Base-by-base conservation (phyloP, 2,888 invertebrate species). In the Rotaria magnacalcarata region DNA sequence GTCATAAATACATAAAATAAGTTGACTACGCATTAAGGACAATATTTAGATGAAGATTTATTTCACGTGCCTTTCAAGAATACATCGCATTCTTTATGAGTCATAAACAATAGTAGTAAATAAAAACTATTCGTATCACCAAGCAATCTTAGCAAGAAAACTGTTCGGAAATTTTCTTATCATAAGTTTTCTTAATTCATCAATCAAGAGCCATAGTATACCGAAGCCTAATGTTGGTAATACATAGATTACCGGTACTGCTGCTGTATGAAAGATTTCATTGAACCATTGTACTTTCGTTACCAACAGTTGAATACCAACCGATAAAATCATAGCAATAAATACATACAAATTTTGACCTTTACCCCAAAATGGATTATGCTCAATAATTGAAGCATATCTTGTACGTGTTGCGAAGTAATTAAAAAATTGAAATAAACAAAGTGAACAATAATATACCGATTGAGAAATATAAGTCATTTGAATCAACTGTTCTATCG, bases 361-460 rank as follows among this genome's bases (percentile, higher is more conserved):
- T 60, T 85, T 85, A 41, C 58, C 58, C 21, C 27, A 41, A 5
- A 56, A 47, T n/a, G 60, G 58, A 16, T 34, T 47, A 43, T 85
- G 85, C 27, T 85, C 11, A 47, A 47, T 6, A 21, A 60, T 56
- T 24, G 85, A 85, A 14, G 56, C 43, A 41, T 41, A 43, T 24
- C 58, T 41, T 10, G 85, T 85, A 43, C 85, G 56, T 19, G 85
- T 85, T 6, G 60, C 24, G 24, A 85, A 60, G 60, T 85, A 58
- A 85, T 58, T 58, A 47, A 85, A 85, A 58, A 60, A 41, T 85
- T 85, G 85, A 34, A 85, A 60, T 43, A 60, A 60, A 43, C 56
- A 34, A 60, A 85, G 41, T 43, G 75, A 75, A 43, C 75, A 75
- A 75, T 75, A 75, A 34, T 75, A 75, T 21, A 75, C 19, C 2